Evolutionary conservation across 2,888 invertebrate species (phyloP).

Genomic region (Diarsia brunnea): DNA sequence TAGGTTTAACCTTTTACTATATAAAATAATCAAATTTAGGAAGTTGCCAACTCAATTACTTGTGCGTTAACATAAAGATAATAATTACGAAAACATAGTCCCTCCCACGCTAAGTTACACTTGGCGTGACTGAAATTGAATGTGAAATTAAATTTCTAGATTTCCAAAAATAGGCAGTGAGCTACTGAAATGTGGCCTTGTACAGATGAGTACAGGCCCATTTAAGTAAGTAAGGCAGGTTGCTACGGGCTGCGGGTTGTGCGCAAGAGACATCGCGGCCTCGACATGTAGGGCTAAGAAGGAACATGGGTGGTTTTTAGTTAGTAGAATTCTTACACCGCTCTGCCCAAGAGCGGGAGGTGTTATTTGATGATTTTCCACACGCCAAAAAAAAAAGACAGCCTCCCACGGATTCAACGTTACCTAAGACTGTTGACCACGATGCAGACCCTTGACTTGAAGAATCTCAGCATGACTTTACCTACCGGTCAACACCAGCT

Average conservation of each 20-base stretch:
- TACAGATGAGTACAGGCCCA: too few species aligned
- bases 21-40: not conserved
- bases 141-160: too few species aligned
- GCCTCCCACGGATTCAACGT: too few species aligned
- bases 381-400: too few species aligned
- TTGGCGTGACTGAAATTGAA: not conserved
- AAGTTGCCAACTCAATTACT: not conserved
- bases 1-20: constrained; percentile 8
- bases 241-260: too few species aligned
- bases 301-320: too few species aligned
- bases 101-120: constrained; percentile 6
- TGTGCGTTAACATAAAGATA: not conserved
- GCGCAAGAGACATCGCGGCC: too few species aligned
- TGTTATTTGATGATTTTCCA: too few species aligned
- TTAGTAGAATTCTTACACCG: too few species aligned
- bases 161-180: not conserved
- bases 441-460: not conserved
- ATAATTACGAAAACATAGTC: not conserved
- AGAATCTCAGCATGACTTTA: not conserved
- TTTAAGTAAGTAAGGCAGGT: too few species aligned
- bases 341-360: too few species aligned
- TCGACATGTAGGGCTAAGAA: too few species aligned
- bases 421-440: not conserved
- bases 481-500: not conserved
- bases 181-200: not conserved